These are phyloP conservation scores for Oenanthe melanoleuca DNA, from an alignment of 2,113 vertebrate species.

Conservation along the genomic window DNA sequence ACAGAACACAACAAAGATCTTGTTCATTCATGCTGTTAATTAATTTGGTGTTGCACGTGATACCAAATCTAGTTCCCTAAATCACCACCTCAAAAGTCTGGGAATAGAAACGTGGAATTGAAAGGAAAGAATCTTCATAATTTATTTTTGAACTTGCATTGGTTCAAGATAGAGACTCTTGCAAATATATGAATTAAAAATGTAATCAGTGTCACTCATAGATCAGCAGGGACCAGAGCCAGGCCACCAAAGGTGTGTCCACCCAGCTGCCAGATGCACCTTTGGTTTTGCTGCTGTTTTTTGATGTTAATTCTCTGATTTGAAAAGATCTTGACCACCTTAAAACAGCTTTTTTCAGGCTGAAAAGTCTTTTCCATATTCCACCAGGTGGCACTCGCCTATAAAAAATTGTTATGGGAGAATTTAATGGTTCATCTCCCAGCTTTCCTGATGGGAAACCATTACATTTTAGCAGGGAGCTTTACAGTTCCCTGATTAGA, in stretches of 20 bases:
- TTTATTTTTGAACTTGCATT: not conserved
- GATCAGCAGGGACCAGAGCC: not conserved
- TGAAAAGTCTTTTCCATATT: not conserved
- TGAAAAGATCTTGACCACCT: slow-evolving; percentile 46
- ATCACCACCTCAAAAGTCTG: not conserved
- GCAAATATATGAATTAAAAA: not conserved
- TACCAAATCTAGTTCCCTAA: not conserved
- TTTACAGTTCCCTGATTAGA: not conserved
- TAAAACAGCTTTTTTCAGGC: not conserved
- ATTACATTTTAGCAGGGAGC: not conserved
- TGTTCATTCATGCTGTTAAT: not conserved
- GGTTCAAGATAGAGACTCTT: not conserved
- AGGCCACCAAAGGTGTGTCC: no score
- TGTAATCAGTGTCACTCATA: rapidly evolving
- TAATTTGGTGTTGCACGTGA: not conserved
- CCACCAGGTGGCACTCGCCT: slow-evolving; percentile 70
- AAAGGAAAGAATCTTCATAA: not conserved
- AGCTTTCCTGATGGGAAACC: not conserved
- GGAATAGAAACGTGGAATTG: not conserved
- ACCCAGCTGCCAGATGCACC: no score
- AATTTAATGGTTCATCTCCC: not conserved
- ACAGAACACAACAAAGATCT: not conserved
- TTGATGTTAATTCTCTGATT: not conserved
- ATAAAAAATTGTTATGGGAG: not conserved
- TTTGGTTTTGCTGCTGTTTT: not conserved